Conservation (phyloP, 2,888 invertebrate genomes). For the Bugula neritina region DNA sequence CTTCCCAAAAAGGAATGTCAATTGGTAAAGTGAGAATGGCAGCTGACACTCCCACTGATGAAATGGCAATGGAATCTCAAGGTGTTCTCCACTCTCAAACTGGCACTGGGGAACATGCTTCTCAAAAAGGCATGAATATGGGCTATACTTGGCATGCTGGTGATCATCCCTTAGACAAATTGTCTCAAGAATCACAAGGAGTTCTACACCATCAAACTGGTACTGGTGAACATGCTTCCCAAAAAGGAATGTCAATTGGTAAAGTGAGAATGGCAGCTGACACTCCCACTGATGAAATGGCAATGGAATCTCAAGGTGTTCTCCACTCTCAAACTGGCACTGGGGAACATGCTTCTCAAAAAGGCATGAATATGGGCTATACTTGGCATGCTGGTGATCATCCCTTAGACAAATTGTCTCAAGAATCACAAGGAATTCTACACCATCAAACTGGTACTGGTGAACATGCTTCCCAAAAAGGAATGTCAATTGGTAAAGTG, state of each 20-base stretch:
- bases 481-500: neutral
- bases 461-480: constrained; percentile 14
- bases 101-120: constrained; percentile 21
- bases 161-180: neutral
- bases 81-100: constrained; percentile 14
- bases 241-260: constrained; percentile 13
- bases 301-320: constrained; percentile 21
- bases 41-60: neutral
- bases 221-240: constrained; percentile 10
- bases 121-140: constrained; percentile 16
- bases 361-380: constrained; percentile 6
- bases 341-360: constrained; percentile 8
- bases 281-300: neutral
- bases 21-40: constrained; percentile 7
- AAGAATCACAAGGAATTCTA: constrained; percentile 1
- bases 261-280: neutral
- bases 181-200: constrained; percentile 10
- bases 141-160: neutral
- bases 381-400: neutral
- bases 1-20: constrained; percentile 10
- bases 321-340: constrained; percentile 10
- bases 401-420: neutral
- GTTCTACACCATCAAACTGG: constrained; percentile 17
- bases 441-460: constrained; percentile 13
- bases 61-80: neutral